Conservation (phyloP, 2,888 invertebrate genomes). For the Melinaea marsaeus region DNA sequence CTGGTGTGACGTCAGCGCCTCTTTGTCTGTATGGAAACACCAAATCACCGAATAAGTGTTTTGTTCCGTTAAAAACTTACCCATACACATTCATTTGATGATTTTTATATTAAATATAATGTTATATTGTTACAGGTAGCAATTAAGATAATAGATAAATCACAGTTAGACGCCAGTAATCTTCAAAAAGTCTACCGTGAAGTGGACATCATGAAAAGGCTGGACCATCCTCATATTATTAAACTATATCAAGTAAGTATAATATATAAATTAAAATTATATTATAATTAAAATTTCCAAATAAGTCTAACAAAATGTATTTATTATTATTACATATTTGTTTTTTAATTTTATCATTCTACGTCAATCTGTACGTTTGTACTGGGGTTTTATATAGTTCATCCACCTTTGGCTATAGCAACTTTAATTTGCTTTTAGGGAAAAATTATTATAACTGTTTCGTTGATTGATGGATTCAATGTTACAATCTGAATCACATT, state of each 20-base stretch:
- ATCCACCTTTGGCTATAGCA: neutral
- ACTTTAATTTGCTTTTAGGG: too few species aligned
- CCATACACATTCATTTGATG: slow-evolving; percentile 12
- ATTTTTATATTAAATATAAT: neutral
- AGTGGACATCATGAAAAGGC: slow-evolving; percentile 97
- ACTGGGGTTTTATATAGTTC: neutral
- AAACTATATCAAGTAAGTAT: slow-evolving; percentile 93
- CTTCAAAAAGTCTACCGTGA: slow-evolving; percentile 97
- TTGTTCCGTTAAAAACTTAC: slow-evolving; percentile 47
- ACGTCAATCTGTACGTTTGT: neutral
- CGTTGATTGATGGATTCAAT: too few species aligned
- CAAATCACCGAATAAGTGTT: slow-evolving; percentile 50
- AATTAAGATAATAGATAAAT: slow-evolving; percentile 97
- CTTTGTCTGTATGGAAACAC: slow-evolving; percentile 56
- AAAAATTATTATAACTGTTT: too few species aligned
- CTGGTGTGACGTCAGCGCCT: slow-evolving; percentile 64
- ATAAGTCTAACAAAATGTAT: too few species aligned
- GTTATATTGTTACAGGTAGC: slow-evolving; percentile 84
- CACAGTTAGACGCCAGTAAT: slow-evolving; percentile 92
- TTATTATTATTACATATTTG: neutral
- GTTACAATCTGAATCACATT: too few species aligned
- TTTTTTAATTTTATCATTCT: neutral
- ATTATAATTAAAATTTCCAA: neutral
- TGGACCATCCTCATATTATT: slow-evolving; percentile 98
- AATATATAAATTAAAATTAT: neutral